A percentile compares a stretch with the other conserved stretches of the same genome.
Evolutionary conservation across 2,113 vertebrate genomes (phyloP).

Genomic region (Bufo gargarizans): DNA sequence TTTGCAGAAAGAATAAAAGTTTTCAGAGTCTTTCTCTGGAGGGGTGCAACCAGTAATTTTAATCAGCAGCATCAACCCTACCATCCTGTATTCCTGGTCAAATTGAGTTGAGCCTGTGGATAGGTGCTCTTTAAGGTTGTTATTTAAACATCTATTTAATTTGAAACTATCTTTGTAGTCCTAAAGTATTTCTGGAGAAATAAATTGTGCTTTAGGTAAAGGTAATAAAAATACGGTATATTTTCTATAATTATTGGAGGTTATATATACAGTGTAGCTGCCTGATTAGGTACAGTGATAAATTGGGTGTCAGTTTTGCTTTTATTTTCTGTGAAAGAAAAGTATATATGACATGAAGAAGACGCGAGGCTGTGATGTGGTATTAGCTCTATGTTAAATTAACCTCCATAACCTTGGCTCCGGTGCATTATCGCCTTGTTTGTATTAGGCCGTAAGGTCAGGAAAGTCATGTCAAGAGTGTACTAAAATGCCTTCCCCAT

Average conservation of each 20-base stretch:
- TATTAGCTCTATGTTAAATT: slow-evolving; percentile 27
- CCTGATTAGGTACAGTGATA: not conserved
- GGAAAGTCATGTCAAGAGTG: slow-evolving; percentile 16
- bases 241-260: not conserved
- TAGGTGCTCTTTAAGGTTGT: no score
- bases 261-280: not conserved
- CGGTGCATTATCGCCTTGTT: slow-evolving; percentile 38
- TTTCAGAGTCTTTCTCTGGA: no score
- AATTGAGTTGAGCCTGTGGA: no score
- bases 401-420: slow-evolving; percentile 44
- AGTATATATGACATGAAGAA: not conserved
- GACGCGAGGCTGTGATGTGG: slow-evolving; percentile 16
- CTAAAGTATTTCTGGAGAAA: not conserved
- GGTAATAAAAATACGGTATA: not conserved
- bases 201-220: not conserved
- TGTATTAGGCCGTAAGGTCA: slow-evolving; percentile 52
- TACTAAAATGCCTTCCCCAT: slow-evolving; percentile 39
- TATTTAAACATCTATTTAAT: no score
- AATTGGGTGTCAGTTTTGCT: not conserved
- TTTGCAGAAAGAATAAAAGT: no score
- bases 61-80: no score
- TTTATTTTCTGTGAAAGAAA: not conserved
- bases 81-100: no score
- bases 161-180: no score
- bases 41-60: no score